phyloP scores from a whole-genome alignment of 2,888 invertebrate genomes.

The Drosophila nigricruria region DNA sequence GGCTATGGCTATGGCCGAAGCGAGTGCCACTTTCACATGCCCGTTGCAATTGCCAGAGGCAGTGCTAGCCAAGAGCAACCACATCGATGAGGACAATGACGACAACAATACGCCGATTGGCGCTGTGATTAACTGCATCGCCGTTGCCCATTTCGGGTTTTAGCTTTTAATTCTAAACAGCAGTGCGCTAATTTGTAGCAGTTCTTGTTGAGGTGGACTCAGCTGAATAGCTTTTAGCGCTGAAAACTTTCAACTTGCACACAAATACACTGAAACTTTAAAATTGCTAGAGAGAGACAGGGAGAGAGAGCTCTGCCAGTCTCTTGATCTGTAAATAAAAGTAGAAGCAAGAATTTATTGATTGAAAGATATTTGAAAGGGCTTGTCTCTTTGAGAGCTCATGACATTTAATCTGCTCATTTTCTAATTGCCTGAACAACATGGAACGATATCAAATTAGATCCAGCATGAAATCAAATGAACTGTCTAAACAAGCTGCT shows the following conservation, averaged over 20 bases:
- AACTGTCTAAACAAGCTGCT: conserved; percentile 33
- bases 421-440: conserved; percentile 55
- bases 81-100: conserved; percentile 24
- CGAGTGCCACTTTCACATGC: conserved; percentile 10
- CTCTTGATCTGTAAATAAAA: neutral
- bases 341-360: conserved; percentile 8
- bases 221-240: neutral
- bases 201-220: conserved; percentile 18
- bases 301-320: too few species aligned
- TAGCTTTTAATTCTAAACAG: conserved; percentile 60
- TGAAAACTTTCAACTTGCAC: neutral
- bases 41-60: conserved; percentile 4
- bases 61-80: conserved; percentile 12
- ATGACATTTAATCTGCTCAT: conserved; percentile 36
- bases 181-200: conserved; percentile 56
- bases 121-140: conserved; percentile 70
- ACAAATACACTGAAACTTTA: neutral
- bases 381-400: neutral
- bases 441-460: conserved; percentile 41
- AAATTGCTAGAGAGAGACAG: neutral
- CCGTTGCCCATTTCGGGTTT: conserved; percentile 44
- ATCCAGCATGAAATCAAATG: conserved; percentile 36
- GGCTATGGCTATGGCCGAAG: conserved; percentile 9
- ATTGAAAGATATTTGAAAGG: conserved; percentile 2
- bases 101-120: conserved; percentile 52